Conservation (phyloP, 1,140 invertebrate species). For the Trissolcus basalis region DNA sequence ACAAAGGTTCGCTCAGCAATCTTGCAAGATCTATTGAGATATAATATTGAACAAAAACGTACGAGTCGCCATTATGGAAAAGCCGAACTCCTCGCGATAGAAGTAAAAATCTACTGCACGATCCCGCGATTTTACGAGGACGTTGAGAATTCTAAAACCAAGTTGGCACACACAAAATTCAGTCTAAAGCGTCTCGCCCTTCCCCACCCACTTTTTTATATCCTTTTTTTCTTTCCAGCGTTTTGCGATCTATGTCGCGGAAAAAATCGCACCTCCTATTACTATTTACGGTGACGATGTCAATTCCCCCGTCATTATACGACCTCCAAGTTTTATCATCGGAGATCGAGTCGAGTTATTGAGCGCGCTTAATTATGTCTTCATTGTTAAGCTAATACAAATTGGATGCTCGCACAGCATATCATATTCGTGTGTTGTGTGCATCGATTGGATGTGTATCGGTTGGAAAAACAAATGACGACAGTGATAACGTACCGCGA, state of each 20-base stretch:
- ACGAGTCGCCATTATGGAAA: constrained; percentile 36
- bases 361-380: constrained; percentile 26
- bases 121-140: constrained; percentile 29
- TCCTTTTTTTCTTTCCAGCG: too few species aligned
- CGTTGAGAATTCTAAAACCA: constrained; percentile 27
- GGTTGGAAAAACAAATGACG: constrained; percentile 2
- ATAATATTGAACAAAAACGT: not conserved
- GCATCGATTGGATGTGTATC: constrained; percentile 7
- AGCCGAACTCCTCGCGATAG: constrained; percentile 17
- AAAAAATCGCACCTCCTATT: constrained; percentile 40
- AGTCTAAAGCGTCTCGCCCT: too few species aligned
- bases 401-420: not conserved
- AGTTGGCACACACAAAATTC: constrained; percentile 43
- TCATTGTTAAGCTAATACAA: constrained; percentile 2
- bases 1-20: too few species aligned
- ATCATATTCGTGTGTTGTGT: not conserved
- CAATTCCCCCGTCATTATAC: constrained; percentile 19
- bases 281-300: constrained; percentile 36
- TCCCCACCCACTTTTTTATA: too few species aligned
- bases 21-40: too few species aligned
- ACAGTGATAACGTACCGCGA: constrained; percentile 7
- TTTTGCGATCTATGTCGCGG: constrained; percentile 33
- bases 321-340: constrained; percentile 12
- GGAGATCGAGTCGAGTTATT: constrained; percentile 1
- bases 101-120: constrained; percentile 21